These are phyloP conservation scores for Heterodera carotae DNA, from an alignment of 1,140 invertebrate genomes.

Conservation along the genomic window DNA sequence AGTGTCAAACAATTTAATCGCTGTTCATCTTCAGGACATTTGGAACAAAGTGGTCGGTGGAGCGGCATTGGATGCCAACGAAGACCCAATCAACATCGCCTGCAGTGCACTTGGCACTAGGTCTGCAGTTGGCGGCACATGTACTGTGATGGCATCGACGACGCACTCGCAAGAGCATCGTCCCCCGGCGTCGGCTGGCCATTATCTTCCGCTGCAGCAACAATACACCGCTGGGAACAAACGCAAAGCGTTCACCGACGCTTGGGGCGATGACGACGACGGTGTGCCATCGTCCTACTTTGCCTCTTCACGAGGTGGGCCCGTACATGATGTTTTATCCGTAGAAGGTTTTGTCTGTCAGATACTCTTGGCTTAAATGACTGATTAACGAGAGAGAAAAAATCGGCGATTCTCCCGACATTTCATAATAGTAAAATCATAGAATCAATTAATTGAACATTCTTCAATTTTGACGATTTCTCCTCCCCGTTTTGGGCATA, in stretches of 20 bases:
- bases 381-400: too few species aligned
- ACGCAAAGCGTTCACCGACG: background rate
- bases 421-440: too few species aligned
- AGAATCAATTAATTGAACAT: too few species aligned
- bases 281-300: background rate
- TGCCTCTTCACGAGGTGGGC: background rate
- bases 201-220: too few species aligned
- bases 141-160: background rate
- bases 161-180: background rate
- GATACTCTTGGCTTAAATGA: background rate
- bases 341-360: too few species aligned
- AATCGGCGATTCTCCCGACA: too few species aligned
- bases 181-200: too few species aligned
- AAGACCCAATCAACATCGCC: background rate
- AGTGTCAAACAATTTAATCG: background rate
- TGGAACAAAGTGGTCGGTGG: slow-evolving; percentile 11
- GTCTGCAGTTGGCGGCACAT: too few species aligned
- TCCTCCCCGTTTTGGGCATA: too few species aligned
- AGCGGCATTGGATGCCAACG: background rate
- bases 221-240: background rate
- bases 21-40: background rate
- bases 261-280: background rate
- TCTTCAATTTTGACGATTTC: too few species aligned
- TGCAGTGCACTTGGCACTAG: background rate
- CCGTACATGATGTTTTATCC: too few species aligned